Conservation (phyloP, 2,113 vertebrate genomes). For the Semicossyphus pulcher region DNA sequence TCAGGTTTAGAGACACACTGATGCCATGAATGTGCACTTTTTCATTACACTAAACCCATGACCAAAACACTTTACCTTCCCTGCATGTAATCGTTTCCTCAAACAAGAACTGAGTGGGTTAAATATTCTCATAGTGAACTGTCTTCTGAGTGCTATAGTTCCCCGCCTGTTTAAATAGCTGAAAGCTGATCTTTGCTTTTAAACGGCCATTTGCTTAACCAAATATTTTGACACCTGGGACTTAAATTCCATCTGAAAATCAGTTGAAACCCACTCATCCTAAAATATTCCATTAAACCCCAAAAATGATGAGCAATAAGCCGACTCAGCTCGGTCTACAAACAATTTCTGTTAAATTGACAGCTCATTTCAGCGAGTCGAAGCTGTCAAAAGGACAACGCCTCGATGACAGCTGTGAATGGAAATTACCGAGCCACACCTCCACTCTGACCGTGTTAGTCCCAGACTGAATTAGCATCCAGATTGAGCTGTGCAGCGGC, state of each 20-base stretch:
- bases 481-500: conserved; percentile 23
- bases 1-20: too few species aligned
- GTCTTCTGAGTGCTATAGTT: neutral
- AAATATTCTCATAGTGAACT: neutral
- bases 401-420: conserved; percentile 6
- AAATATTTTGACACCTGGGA: neutral
- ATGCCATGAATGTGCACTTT: too few species aligned
- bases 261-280: neutral
- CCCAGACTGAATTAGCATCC: conserved; percentile 49
- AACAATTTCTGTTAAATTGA: conserved; percentile 11
- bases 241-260: neutral
- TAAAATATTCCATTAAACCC: neutral
- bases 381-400: neutral
- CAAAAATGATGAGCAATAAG: conserved; percentile 3
- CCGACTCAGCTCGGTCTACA: conserved; percentile 17
- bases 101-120: neutral
- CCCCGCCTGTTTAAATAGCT: neutral
- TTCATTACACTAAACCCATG: too few species aligned
- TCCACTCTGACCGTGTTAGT: neutral
- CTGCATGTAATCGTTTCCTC: neutral
- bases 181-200: neutral
- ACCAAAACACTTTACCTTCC: neutral
- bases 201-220: neutral
- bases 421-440: conserved; percentile 27
- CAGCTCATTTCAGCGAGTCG: conserved; percentile 35